phyloP scores from a whole-genome alignment of 2,888 invertebrate species.

The Pammene aurita region DNA sequence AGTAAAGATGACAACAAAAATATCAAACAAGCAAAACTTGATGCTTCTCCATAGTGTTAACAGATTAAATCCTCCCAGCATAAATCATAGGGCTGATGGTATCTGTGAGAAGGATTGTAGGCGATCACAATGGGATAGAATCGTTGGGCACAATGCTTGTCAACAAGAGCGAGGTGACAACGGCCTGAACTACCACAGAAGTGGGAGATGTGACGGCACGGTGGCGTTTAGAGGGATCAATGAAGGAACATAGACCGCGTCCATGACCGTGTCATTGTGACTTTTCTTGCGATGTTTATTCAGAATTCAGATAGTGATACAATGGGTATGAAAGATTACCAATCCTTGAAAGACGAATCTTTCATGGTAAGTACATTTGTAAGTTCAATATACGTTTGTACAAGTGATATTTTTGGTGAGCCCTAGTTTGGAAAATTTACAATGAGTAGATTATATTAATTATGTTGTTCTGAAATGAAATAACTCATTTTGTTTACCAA shows the following conservation, averaged over 20 bases:
- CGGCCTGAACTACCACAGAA: background rate
- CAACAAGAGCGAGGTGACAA: slow-evolving; percentile 55
- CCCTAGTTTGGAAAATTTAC: no score
- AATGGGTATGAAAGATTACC: background rate
- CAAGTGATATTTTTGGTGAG: background rate
- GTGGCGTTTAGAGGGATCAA: slow-evolving; percentile 7
- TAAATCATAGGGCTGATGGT: slow-evolving; percentile 35
- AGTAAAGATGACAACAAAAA: no score
- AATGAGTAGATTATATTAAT: no score
- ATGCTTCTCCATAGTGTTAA: slow-evolving; percentile 10
- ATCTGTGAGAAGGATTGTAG: slow-evolving; percentile 42
- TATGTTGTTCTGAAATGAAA: no score
- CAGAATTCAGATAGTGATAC: background rate
- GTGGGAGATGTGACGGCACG: background rate
- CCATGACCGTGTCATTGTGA: background rate
- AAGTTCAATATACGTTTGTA: no score
- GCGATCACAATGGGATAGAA: slow-evolving; percentile 44
- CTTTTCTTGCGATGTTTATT: background rate
- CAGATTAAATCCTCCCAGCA: slow-evolving; percentile 18
- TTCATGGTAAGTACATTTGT: background rate
- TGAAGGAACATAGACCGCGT: background rate
- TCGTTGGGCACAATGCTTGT: slow-evolving; percentile 64
- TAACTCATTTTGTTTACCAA: no score
- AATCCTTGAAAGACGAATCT: background rate
- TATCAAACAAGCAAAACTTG: no score